Base-by-base conservation (phyloP, 2,888 invertebrate genomes). In the Tetrapedia diversipes region DNA sequence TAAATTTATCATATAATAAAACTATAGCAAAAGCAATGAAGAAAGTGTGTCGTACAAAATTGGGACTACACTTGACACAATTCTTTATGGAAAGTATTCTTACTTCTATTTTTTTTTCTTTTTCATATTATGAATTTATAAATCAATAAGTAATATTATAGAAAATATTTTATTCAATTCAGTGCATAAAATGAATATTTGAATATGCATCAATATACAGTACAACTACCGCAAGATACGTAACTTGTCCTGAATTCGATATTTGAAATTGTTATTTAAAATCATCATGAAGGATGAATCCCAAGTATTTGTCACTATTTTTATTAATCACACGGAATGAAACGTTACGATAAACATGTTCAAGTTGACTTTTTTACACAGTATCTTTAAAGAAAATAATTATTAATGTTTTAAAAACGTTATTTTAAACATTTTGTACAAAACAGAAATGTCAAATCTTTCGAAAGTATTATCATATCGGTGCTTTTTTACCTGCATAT, bases 381-480 rank as follows among this genome's bases (percentile, higher is more conserved):
- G 34, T 64, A 56, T 19, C 37, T 32, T 54, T 43, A 43, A 19
- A 59, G 8, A 22, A 43, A 16, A 41, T 41, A 53, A 75, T 75
- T 74, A 34, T 57, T 53, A 68, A 57, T 43, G 49, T 60, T 60
- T 68, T 60, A 32, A 75, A 75, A n/a, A n/a, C n/a, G n/a, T n/a
- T n/a, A n/a, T n/a, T n/a, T n/a, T n/a, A n/a, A n/a, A n/a, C n/a
- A n/a, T 64, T 64, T 61, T 24, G 19, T n/a, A 54, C 49, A n/a
- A 16, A 37, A 10, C 34, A 32, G 32, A 54, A 59, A 64, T 14
- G 37, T 64, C 32, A 68, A 41, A 59, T 53, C n/a, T 11, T 32
- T 37, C n/a, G 4, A 10, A 34, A 60, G 37, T 19, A 11, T 34
- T 4, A 34, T 47, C 37, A 24, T 10, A 32, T 37, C 16, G 34